Percentiles rank a stretch among this genome's conserved stretches.
Conservation (phyloP, 2,113 vertebrate species). For the Hyaena hyaena region DNA sequence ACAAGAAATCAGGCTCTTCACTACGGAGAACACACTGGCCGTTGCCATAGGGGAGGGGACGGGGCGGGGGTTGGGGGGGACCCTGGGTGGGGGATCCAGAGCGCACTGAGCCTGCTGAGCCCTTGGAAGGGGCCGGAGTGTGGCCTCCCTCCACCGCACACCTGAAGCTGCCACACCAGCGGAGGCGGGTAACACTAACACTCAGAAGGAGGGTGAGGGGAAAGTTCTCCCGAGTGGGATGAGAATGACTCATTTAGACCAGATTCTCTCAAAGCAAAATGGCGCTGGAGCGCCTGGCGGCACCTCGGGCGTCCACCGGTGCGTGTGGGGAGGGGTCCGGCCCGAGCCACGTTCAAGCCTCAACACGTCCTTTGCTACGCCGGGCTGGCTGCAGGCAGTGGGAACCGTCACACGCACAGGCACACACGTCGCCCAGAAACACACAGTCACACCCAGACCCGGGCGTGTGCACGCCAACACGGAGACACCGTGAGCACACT, state of each 20-base stretch:
- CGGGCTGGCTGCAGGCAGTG: not conserved
- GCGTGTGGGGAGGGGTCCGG: not conserved
- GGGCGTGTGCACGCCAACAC: not conserved
- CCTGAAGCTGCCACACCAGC: not conserved
- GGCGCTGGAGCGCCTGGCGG: no score
- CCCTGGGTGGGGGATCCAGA: not conserved
- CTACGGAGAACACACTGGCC: not conserved
- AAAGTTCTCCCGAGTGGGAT: no score
- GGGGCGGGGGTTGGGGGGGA: not conserved
- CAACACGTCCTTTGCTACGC: accelerated
- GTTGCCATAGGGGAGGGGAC: not conserved
- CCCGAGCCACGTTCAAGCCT: no score
- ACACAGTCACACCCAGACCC: not conserved
- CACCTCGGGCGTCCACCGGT: accelerated
- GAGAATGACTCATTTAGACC: no score
- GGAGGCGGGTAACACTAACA: no score
- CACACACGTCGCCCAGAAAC: not conserved
- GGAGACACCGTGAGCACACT: not conserved
- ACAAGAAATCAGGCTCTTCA: not conserved
- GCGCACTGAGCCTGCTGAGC: not conserved
- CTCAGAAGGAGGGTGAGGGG: no score
- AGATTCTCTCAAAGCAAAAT: not conserved
- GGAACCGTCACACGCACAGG: not conserved
- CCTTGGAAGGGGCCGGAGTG: not conserved
- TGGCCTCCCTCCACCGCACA: not conserved